These are phyloP conservation scores for Oreochromis aureus DNA, from an alignment of 2,113 vertebrate species.

Conservation along the genomic window DNA sequence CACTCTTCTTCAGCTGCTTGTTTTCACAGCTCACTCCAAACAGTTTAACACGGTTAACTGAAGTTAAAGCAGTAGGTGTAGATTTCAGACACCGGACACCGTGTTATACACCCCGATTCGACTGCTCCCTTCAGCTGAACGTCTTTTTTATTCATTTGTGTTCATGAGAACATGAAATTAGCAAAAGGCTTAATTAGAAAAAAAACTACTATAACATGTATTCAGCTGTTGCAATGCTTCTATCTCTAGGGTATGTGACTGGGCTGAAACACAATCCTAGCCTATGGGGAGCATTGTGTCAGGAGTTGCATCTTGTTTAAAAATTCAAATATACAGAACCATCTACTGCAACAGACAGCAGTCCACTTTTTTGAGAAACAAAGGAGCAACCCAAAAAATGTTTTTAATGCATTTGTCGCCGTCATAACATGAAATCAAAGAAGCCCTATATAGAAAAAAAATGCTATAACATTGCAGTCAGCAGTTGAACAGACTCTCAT, in stretches of 20 bases:
- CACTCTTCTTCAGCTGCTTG: neutral
- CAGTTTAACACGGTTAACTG: neutral
- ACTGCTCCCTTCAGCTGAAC: neutral
- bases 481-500: neutral
- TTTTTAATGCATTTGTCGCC: rapidly evolving
- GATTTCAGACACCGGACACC: neutral
- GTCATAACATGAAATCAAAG: neutral
- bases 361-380: neutral
- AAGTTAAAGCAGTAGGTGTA: neutral
- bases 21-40: neutral
- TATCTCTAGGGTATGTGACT: neutral
- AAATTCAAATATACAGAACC: neutral
- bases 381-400: neutral
- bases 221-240: neutral
- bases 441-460: neutral
- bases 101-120: neutral
- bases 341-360: neutral
- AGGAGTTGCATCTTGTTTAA: neutral
- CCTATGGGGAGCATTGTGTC: neutral
- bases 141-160: neutral
- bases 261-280: neutral
- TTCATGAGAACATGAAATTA: neutral
- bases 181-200: neutral
- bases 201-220: neutral
- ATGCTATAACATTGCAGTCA: neutral